A percentile compares a stretch with the other conserved stretches of the same genome.
These are phyloP conservation scores for Eledona agricola DNA, from an alignment of 2,888 invertebrate genomes.

Conservation along the genomic window DNA sequence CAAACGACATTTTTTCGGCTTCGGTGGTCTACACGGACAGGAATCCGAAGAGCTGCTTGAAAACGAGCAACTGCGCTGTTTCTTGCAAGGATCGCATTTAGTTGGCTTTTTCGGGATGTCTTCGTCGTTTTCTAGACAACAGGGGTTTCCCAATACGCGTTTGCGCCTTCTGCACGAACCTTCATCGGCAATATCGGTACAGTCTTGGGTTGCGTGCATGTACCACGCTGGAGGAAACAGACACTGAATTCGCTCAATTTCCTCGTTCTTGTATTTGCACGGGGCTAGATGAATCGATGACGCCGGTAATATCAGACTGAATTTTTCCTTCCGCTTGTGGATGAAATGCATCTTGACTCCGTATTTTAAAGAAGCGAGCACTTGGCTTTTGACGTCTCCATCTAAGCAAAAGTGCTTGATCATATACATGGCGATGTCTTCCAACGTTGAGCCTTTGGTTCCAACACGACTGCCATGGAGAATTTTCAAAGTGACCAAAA, in stretches of 20 bases:
- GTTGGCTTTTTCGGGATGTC: no score
- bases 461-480: conserved; percentile 39
- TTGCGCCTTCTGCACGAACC: conserved; percentile 6
- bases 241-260: conserved; percentile 40
- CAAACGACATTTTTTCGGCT: no score
- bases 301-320: conserved; percentile 42
- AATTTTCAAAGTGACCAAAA: conserved; percentile 43
- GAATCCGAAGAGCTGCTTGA: no score
- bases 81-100: no score
- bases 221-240: conserved; percentile 30
- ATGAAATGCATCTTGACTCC: conserved; percentile 42
- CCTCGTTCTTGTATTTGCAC: conserved; percentile 39
- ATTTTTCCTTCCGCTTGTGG: conserved; percentile 39
- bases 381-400: conserved; percentile 46
- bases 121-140: no score
- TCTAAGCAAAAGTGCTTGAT: conserved; percentile 37
- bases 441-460: conserved; percentile 39
- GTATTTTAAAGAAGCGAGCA: conserved; percentile 41
- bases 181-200: neutral
- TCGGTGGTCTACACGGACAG: no score
- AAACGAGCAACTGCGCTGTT: no score
- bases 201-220: conserved; percentile 1
- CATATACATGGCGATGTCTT: conserved; percentile 45
- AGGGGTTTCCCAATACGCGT: no score
- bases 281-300: conserved; percentile 43